Evolutionary conservation across 2,797 vertebrate genomes (phyloP), one percentile per base, ranked within the genome.

Genomic region (Sebastes aleutianus): DNA sequence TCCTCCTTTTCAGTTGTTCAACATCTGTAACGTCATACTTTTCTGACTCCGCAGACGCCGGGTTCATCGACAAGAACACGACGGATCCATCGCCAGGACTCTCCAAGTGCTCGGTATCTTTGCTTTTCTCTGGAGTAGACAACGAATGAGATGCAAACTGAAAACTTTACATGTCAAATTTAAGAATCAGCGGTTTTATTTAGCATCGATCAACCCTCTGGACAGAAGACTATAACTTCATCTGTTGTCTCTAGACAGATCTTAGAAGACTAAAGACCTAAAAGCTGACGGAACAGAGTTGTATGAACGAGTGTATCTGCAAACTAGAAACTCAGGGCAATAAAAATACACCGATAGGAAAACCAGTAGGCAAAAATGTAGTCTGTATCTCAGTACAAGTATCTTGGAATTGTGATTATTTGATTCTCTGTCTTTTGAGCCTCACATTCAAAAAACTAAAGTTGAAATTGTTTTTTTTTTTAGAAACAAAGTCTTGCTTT

Each of bases 61-160:
- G 91, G 12, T 72, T 77, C 22, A 94, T 93, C 58, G 93, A 88
- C 3, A 91, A 88, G 69, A 91, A 76, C 3, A 94, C 91, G n/a
- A 94, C 26, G 4, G 96, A 96, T 70, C 92, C 93, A 27, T 97
- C 96, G 24, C 90, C 94, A 24, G 92, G 82, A 82, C 94, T 93
- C 16, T 97, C 97, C 5, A 95, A 85, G 31, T 88, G 34, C 8
- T 98, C 97, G 1, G 84, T 89, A 12, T 98, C 97, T 85, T 95
- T 97, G 81, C 91, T 70, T 92, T 93, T 95, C 59, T 96, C 96
- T 96, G 80, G 20, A 79, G 57, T 18, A 57, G 62, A 85, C 36
- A 67, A 82, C 8, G 8, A 75, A 80, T 20, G n/a, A 56, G 12
- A 79, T 5, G 14, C 2, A 31, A 36, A 31, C 1, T 61, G 3